These are phyloP conservation scores for Psittacula derbiana DNA, from an alignment of 2,797 vertebrate species.

Conservation along the genomic window DNA sequence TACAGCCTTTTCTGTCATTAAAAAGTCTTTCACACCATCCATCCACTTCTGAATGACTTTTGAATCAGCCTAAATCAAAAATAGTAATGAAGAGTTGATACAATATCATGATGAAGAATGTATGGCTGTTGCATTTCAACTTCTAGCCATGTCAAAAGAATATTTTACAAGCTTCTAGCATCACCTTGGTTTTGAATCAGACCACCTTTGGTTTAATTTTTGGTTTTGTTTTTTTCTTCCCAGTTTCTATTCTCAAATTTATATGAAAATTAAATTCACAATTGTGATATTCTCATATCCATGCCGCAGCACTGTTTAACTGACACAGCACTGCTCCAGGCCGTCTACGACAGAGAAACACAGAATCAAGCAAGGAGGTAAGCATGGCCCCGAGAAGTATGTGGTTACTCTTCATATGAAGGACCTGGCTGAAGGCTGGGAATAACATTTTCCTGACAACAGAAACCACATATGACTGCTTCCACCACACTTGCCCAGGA, in stretches of 20 bases:
- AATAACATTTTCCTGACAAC: neutral
- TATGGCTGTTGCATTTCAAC: neutral
- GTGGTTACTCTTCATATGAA: neutral
- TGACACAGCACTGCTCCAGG: neutral
- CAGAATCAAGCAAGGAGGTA: neutral
- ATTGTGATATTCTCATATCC: neutral
- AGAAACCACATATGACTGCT: neutral
- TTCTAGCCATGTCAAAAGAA: neutral
- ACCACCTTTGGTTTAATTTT: neutral
- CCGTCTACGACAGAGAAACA: neutral
- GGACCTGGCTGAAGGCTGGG: neutral
- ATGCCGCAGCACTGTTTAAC: neutral
- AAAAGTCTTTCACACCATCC: constrained; percentile 83
- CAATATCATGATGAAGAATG: neutral
- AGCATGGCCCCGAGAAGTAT: neutral
- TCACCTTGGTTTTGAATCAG: neutral
- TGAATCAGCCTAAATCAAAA: constrained; percentile 78
- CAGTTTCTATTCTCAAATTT: neutral
- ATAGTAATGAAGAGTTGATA: neutral
- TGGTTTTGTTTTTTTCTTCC: neutral
- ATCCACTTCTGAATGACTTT: constrained; percentile 86
- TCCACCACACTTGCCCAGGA: neutral
- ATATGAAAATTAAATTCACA: neutral
- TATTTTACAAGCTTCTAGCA: neutral
- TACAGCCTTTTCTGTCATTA: constrained; percentile 80